Base-by-base conservation (phyloP, 2,888 invertebrate genomes). In the Drosophila fulvimacula region DNA sequence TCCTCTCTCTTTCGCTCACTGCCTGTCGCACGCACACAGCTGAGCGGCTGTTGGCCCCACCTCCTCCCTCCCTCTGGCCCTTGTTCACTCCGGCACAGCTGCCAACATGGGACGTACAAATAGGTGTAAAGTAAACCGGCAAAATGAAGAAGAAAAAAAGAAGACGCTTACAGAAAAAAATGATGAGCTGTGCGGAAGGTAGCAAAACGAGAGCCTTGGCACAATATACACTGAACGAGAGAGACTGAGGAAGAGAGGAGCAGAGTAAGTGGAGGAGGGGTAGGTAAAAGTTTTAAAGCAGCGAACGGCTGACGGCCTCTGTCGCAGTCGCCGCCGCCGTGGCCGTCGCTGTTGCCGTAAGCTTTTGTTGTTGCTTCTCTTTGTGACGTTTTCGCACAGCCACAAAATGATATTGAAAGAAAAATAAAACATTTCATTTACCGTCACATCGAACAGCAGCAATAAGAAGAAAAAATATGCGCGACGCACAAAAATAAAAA, bases 91-190 rank as follows among this genome's bases (percentile, higher is more conserved):
- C 64, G 70, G 44, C 80, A 82, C 83, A 82, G 81, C 86, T 82
- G 85, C 82, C 81, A 75, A 61, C 68, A 63, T 75, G 72, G 75
- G 71, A 72, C 82, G 72, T 62, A 69, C 64, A 76, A 68, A 61
- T 48, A 51, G 66, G 66, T 80, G 82, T 80, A 85, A 82, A 76
- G 69, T 84, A 78, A 87, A 87, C 84, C 83, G 84, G 83, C 87
- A 73, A 86, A 86, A 77, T 65, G 53, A 41, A 41, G 10, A 53
- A 49, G 36, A 46, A 65, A 61, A 46, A 44, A 65, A 65, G 63
- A 67, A 68, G 61, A 15, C 30, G 55, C 48, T 42, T 46, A 56
- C 34, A 27, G 17, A 51, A 55, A 52, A 52, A 53, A 63, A 77
- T 78, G 74, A 79, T 79, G 83, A 82, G 78, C 78, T 80, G 34